Conservation (phyloP, 2,113 vertebrate species). For the Camelus bactrianus region DNA sequence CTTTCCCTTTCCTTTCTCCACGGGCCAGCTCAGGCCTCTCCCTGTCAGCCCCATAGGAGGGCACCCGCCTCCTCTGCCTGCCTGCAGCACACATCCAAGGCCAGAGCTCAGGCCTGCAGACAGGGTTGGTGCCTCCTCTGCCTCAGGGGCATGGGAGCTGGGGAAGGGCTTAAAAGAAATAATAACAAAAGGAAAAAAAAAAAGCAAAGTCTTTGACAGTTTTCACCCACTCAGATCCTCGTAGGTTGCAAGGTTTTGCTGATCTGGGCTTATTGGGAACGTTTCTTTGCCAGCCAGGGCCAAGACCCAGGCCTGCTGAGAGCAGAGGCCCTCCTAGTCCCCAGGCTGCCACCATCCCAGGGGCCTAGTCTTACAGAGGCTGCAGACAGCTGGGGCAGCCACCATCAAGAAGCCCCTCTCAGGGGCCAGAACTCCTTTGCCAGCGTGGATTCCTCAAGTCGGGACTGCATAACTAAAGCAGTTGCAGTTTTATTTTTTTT, state of each 20-base stretch:
- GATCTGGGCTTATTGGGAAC: constrained; percentile 50
- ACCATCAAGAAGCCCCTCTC: constrained; percentile 80
- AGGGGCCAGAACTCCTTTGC: constrained; percentile 73
- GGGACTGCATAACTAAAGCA: constrained; percentile 83
- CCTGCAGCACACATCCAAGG: constrained; percentile 55
- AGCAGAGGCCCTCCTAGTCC: not conserved
- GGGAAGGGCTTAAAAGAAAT: constrained; percentile 53
- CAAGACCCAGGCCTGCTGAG: not conserved
- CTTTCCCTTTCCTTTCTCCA: constrained; percentile 59
- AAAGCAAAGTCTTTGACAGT: constrained; percentile 46
- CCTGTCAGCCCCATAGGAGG: constrained; percentile 12
- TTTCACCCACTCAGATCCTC: constrained; percentile 50
- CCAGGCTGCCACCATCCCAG: not conserved
- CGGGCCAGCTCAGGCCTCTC: constrained; percentile 60
- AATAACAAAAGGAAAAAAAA: not conserved
- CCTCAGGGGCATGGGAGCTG: constrained; percentile 45
- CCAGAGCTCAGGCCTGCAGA: constrained; percentile 59
- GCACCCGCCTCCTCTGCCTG: not conserved
- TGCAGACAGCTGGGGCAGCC: constrained; percentile 70
- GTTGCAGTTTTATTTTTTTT: constrained; percentile 86
- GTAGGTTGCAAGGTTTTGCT: constrained; percentile 61
- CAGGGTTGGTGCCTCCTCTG: constrained; percentile 37
- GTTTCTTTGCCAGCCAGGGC: constrained; percentile 40
- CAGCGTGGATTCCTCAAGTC: constrained; percentile 80
- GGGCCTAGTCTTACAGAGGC: constrained; percentile 35